Conservation (phyloP, 1,140 invertebrate genomes). For the Conus betulinus region DNA sequence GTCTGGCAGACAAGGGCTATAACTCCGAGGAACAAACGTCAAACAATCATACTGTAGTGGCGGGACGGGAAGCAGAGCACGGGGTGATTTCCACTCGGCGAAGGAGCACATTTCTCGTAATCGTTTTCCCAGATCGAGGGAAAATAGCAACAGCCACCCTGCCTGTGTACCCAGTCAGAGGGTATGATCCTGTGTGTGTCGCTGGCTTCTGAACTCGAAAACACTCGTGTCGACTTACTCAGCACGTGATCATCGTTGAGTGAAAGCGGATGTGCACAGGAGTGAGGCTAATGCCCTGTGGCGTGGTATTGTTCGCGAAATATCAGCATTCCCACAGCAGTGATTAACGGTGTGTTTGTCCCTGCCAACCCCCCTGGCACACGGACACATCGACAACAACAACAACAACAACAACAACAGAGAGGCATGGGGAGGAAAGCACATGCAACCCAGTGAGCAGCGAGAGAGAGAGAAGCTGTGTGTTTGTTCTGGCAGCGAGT, state of each 20-base stretch:
- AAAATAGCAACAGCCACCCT: background rate
- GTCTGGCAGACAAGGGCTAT: background rate
- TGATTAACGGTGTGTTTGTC: background rate
- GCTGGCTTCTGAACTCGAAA: no score
- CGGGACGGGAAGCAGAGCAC: background rate
- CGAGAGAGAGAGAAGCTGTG: background rate
- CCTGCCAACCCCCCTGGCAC: background rate
- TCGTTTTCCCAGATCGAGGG: background rate
- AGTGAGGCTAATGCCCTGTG: background rate
- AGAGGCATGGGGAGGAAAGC: background rate
- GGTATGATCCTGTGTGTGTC: no score
- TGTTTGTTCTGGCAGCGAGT: background rate
- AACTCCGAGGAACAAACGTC: background rate
- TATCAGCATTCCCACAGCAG: background rate
- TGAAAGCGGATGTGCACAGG: no score
- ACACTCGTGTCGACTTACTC: no score
- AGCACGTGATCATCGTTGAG: no score
- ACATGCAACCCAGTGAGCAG: background rate
- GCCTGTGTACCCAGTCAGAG: background rate
- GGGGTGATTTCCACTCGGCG: background rate
- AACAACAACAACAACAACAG: background rate
- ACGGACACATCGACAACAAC: background rate
- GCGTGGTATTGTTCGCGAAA: background rate
- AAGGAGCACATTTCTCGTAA: background rate
- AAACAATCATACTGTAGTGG: background rate